Base-by-base conservation (phyloP, 2,113 vertebrate genomes). In the Lophius piscatorius region DNA sequence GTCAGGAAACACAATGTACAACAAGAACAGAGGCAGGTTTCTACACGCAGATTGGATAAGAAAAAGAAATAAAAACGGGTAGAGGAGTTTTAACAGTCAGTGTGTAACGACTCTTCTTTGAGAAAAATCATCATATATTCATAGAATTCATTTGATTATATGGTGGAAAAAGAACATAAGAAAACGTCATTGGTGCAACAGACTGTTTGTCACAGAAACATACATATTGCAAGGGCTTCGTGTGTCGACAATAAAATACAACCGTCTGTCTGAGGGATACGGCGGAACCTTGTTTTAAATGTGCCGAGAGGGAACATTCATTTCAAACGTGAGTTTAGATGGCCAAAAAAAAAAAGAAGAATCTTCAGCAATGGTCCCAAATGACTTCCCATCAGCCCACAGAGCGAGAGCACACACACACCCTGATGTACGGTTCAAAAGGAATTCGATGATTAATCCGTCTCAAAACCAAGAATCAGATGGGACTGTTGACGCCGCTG, bases 31-130 rank as follows among this genome's bases (percentile, higher is more conserved):
- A 82, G 87, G 78, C 73, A 87, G n/a, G 78, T 84, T 85, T 85
- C 18, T 87, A 85, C 84, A 85, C 73, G 84, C 67, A 88, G 54
- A 56, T 74, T 26, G 7, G 50, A 45, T 31, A 65, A 40, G 40
- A 60, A 77, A 63, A 35, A 28, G 51, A 23, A 70, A 44, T 33
- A 7, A 28, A 73, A 80, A 64, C 20, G 52, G 52, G 60, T 69
- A 80, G 73, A 84, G 73, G 68, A 70, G 72, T 65, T n/a, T n/a
- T 92, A 92, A 92, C 89, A 92, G 91, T 92, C 90, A 85, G 69
- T 74, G 77, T 82, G 76, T 75, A 68, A 69, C 3, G 64, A 73
- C 83, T 79, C 58, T 78, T 55, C 42, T 58, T 31, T 14, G 44
- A 87, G 58, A 65, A 75, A 67, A 72, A 83, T 44, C 64, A 35